Evolutionary conservation across 1,140 invertebrate species (phyloP), one percentile per base, ranked within the genome.

Genomic region (Megathymus violae): DNA sequence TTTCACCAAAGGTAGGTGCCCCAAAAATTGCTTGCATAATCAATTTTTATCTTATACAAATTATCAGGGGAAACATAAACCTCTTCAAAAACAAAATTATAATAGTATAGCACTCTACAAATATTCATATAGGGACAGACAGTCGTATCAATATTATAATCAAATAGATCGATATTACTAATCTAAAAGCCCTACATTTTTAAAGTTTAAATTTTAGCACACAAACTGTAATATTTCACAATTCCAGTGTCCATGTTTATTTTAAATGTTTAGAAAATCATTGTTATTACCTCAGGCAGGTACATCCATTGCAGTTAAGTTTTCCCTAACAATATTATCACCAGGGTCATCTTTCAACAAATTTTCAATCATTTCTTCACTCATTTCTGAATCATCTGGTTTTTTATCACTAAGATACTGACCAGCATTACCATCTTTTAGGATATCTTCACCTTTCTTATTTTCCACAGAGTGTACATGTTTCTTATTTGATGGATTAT

Each of bases 281-380:
- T 13, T 4, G 13, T 61, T 7, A 36, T 62, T 48, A 65, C 60
- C 41, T 64, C 62, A 22, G n/a, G 14, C 4, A 15, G 69, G 51
- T 62, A 70, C 59, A 56, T 80, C 76, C 14, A 64, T 58, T 60
- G 58, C 65, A 48, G 74, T 70, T 52, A 58, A 40, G 60, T 61
- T 70, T 13, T 67, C 36, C 22, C 51, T 48, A 51, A 60, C 60
- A 44, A 62, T 56, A 59, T 65, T 74, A 13, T 62, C 68, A 41
- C 31, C 46, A 54, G 52, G 71, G 38, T 81, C 78, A 38, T 81
- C 79, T 62, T 83, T 82, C 34, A 88, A 68, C 16, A 89, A 75
- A 36, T 71, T 75, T 50, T 88, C 78, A 38, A 88, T 88, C 64
- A 81, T 74, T 22, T 89, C 80, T 34, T 84, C 80, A 61, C 77